A percentile compares a stretch with the other conserved stretches of the same genome.
phyloP scores from a whole-genome alignment of 2,113 vertebrate genomes.

The Oryzias melastigma region DNA sequence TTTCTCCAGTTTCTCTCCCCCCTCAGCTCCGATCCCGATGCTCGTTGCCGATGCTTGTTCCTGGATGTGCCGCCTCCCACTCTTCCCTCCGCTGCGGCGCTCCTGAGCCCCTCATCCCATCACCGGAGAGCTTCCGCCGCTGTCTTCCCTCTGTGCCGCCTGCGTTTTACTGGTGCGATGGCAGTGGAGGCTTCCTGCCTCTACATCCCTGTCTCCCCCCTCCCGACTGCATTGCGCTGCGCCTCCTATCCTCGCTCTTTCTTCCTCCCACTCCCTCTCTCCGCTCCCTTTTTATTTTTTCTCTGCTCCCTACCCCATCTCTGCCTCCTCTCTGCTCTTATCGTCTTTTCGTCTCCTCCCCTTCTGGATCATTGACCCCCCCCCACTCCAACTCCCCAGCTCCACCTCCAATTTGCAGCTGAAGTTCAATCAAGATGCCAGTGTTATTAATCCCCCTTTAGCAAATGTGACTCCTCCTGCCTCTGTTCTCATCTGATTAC shows the following conservation, averaged over 20 bases:
- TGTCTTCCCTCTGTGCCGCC: conserved; percentile 54
- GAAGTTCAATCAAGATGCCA: conserved; percentile 68
- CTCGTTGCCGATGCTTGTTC: conserved; percentile 30
- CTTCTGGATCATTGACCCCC: conserved; percentile 32
- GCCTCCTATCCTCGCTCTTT: conserved; percentile 68
- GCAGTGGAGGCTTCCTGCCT: conserved; percentile 64
- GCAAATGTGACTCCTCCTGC: conserved; percentile 57
- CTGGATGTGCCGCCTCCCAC: conserved; percentile 46
- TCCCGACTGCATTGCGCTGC: conserved; percentile 59
- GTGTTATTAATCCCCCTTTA: conserved; percentile 70
- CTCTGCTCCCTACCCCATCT: conserved; percentile 52
- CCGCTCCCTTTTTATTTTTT: conserved; percentile 57
- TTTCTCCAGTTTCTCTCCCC: conserved; percentile 40
- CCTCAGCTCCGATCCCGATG: conserved; percentile 32
- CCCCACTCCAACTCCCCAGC: not conserved
- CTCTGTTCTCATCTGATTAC: conserved; percentile 75
- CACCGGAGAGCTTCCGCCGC: conserved; percentile 32
- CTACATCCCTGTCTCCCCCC: conserved; percentile 50
- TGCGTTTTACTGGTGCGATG: conserved; percentile 64
- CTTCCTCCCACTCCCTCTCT: conserved; percentile 69
- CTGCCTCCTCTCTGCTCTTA: conserved; percentile 44
- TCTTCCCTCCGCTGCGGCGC: conserved; percentile 45
- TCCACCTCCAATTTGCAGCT: conserved; percentile 55
- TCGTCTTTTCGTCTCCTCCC: conserved; percentile 32
- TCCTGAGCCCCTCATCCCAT: conserved; percentile 51